These are phyloP conservation scores for Poecilobothrus nobilitatus DNA, from an alignment of 2,888 invertebrate genomes.

Conservation along the genomic window DNA sequence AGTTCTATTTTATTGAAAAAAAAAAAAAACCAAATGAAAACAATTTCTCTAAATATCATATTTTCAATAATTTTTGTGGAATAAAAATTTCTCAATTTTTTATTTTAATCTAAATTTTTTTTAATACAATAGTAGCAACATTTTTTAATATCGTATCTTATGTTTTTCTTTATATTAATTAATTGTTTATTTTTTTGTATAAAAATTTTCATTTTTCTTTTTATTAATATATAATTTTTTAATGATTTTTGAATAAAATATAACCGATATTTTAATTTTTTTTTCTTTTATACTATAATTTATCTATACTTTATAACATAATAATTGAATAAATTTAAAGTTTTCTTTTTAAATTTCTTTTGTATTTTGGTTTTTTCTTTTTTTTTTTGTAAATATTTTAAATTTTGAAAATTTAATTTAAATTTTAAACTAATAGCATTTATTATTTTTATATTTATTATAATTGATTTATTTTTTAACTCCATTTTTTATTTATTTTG, in stretches of 20 bases:
- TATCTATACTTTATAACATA: not conserved
- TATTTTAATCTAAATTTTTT: not conserved
- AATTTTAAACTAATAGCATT: slow-evolving; percentile 25
- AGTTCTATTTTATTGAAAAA: too few relatives aligned
- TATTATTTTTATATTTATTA: slow-evolving; percentile 15
- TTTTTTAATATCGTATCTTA: slow-evolving; percentile 17
- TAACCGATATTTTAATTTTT: slow-evolving; percentile 7
- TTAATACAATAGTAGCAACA: slow-evolving; percentile 12
- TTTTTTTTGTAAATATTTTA: slow-evolving; percentile 14
- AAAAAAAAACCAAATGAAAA: too few relatives aligned
- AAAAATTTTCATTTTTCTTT: slow-evolving; percentile 18
- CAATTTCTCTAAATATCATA: too few relatives aligned
- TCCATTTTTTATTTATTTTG: not conserved
- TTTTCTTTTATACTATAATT: too few relatives aligned
- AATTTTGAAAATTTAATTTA: slow-evolving; percentile 16
- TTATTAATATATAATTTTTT: slow-evolving; percentile 25
- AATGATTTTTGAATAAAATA: slow-evolving; percentile 15
- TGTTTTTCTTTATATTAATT: slow-evolving; percentile 15
- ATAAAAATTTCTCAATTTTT: not conserved
- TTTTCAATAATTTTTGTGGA: too few relatives aligned
- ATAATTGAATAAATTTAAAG: not conserved
- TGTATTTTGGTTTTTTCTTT: slow-evolving; percentile 13
- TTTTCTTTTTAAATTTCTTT: not conserved
- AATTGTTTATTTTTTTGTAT: slow-evolving; percentile 21
- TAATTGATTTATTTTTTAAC: not conserved